Conservation (phyloP, 2,888 invertebrate genomes). For the Tetranychus piercei region DNA sequence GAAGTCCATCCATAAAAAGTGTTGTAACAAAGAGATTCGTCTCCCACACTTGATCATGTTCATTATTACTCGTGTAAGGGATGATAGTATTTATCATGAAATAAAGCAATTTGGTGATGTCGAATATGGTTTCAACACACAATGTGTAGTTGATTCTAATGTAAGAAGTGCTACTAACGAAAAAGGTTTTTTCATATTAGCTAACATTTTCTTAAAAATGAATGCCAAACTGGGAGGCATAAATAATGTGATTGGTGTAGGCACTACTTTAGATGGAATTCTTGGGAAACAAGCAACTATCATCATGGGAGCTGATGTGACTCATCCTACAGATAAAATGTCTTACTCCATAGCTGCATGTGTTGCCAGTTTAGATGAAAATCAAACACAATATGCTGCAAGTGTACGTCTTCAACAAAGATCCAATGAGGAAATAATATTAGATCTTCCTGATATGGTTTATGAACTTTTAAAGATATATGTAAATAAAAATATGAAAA, state of each 20-base stretch:
- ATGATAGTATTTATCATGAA: constrained; percentile 20
- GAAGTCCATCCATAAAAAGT: neutral
- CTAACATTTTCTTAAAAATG: constrained; percentile 39
- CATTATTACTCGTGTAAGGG: neutral
- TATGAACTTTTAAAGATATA: constrained; percentile 17
- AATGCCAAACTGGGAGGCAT: constrained; percentile 40
- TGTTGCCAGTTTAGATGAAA: constrained; percentile 30
- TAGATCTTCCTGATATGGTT: constrained; percentile 47
- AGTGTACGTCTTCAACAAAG: constrained; percentile 49
- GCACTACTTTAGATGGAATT: constrained; percentile 30
- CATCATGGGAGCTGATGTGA: constrained; percentile 73
- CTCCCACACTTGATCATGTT: neutral
- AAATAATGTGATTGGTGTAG: constrained; percentile 41
- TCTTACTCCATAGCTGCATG: constrained; percentile 24
- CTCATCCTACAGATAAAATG: constrained; percentile 43
- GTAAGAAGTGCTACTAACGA: neutral
- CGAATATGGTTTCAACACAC: constrained; percentile 35
- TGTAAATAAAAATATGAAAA: neutral
- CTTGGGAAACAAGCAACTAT: constrained; percentile 38
- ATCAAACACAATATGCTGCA: constrained; percentile 35
- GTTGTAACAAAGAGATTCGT: neutral
- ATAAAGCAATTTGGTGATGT: constrained; percentile 29
- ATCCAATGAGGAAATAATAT: constrained; percentile 46
- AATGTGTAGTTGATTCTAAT: constrained; percentile 29
- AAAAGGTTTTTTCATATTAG: constrained; percentile 9